Evolutionary conservation across 1,140 invertebrate species (phyloP).

Genomic region (Bactericera cockerelli): DNA sequence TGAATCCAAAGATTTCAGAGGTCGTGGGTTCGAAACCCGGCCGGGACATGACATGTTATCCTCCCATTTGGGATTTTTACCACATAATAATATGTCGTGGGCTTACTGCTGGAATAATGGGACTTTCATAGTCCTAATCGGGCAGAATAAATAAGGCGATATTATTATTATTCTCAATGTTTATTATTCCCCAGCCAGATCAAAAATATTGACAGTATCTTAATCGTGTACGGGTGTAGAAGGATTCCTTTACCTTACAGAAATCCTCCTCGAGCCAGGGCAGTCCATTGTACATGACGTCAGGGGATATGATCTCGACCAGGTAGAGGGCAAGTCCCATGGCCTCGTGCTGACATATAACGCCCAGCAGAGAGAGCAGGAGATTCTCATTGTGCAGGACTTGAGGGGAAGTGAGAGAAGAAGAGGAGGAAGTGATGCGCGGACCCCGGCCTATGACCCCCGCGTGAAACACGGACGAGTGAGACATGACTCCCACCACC

Average conservation of each 20-base stretch:
- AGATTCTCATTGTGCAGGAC: not conserved
- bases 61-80: too few relatives aligned
- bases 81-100: too few relatives aligned
- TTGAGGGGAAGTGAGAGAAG: not conserved
- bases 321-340: slow-evolving; percentile 65
- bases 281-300: slow-evolving; percentile 91
- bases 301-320: slow-evolving; percentile 79
- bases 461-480: slow-evolving; percentile 79
- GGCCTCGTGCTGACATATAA: slow-evolving; percentile 29
- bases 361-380: not conserved
- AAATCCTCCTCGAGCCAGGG: slow-evolving; percentile 84
- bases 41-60: too few relatives aligned
- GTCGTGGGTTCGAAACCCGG: too few relatives aligned
- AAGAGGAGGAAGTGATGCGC: not conserved
- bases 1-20: too few relatives aligned
- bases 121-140: too few relatives aligned
- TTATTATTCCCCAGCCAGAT: too few relatives aligned
- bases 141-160: too few relatives aligned
- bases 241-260: slow-evolving; percentile 67
- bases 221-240: too few relatives aligned
- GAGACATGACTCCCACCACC: slow-evolving; percentile 55
- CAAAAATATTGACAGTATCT: too few relatives aligned
- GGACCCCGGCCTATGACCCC: slow-evolving; percentile 68
- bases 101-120: too few relatives aligned
- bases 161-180: too few relatives aligned